These are phyloP conservation scores for Rhadinocentrus ornatus DNA, from an alignment of 2,797 vertebrate species.

Conservation along the genomic window DNA sequence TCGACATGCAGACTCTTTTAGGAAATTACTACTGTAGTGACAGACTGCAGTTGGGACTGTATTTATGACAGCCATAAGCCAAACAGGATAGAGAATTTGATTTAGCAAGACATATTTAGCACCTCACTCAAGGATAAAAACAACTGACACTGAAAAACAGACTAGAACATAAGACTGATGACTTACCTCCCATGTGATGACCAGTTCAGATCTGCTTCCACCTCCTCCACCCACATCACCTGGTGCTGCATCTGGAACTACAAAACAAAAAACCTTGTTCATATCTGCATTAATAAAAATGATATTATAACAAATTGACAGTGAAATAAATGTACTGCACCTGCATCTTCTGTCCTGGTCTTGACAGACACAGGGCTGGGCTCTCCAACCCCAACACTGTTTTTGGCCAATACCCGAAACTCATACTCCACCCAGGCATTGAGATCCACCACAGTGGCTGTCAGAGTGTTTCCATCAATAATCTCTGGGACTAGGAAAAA, in stretches of 20 bases:
- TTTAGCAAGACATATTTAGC: constrained; percentile 69
- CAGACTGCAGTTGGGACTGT: constrained; percentile 44
- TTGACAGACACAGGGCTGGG: constrained; percentile 93
- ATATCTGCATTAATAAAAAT: constrained; percentile 28
- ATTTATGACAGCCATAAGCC: constrained; percentile 67
- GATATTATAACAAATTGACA: not conserved
- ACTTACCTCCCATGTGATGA: constrained; percentile 99
- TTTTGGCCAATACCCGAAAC: constrained; percentile 93
- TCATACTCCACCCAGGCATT: constrained; percentile 98
- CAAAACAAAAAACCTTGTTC: constrained; percentile 56
- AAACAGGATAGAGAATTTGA: constrained; percentile 62
- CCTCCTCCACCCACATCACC: constrained; percentile 94
- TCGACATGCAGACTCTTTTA: constrained; percentile 46
- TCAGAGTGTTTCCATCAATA: constrained; percentile 89
- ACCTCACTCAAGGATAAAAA: constrained; percentile 49
- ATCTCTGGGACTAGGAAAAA: constrained; percentile 86
- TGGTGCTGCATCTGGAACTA: constrained; percentile 93
- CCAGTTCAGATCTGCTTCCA: constrained; percentile 93
- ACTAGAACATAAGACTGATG: constrained; percentile 74
- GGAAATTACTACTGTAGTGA: constrained; percentile 53
- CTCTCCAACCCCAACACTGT: constrained; percentile 93
- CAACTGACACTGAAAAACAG: constrained; percentile 41
- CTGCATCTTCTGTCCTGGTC: constrained; percentile 95
- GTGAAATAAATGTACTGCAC: constrained; percentile 71
- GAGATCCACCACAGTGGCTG: constrained; percentile 92